Base-by-base conservation (phyloP, 2,888 invertebrate species). In the Lysandra coridon region DNA sequence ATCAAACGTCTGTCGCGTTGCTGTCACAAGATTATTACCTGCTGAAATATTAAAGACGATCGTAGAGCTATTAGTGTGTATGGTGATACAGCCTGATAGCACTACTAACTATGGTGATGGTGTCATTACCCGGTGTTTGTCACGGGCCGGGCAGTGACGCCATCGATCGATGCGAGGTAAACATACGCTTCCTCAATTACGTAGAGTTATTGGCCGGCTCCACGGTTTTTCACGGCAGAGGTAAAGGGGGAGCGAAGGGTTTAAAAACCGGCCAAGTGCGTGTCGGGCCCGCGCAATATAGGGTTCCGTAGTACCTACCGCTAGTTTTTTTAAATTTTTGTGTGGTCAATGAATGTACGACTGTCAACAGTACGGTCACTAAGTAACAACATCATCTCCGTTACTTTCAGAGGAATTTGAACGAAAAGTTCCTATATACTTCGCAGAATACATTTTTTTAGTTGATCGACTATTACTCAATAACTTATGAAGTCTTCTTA, bases 161-260 rank as follows among this genome's bases (percentile, higher is more conserved):
- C 14, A 69, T 69, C 33, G 69, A 69, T 69, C 69, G 69, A 69
- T 69, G 69, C 33, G 33, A 69, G 69, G 33, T 37, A 69, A 69
- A 69, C 33, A 17, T 17, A 69, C 69, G 30, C 30, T 64, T 69
- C 33, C 69, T 69, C 69, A 69, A 69, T 69, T 69, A 69, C 69
- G 1, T 12, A 12, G 33, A 69, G 14, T 69, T 69, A 69, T 69
- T 33, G 14, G 33, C 1, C 69, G 69, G 33, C 33, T 69, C 14
- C 33, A 69, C 69, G 37, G 69, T 69, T 69, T 69, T 69, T 69
- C 33, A 69, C 69, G 69, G 69, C 12, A 64, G 62, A 23, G 64
- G 64, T 33, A 30, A 30, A 30, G 30, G 62, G 62, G 62, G 30
- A 6, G 40, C 1, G 6, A 40, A 30, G 64, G 23, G 23, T 0